Evolutionary conservation across 2,113 vertebrate genomes (phyloP).

Genomic region (Circaetus cinerascens): DNA sequence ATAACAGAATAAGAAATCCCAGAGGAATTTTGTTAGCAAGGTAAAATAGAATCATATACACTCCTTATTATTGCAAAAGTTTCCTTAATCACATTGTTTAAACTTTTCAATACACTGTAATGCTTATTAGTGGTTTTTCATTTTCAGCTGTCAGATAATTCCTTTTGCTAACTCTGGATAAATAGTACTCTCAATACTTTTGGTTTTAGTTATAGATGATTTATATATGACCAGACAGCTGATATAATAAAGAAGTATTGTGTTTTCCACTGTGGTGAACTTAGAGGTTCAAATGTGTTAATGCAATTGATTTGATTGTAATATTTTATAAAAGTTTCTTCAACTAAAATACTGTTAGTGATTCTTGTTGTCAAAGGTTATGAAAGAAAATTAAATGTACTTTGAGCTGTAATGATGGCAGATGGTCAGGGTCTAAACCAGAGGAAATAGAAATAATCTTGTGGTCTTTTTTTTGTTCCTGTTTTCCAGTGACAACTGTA

Average conservation of each 20-base stretch:
- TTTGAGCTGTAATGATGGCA: conserved; percentile 21
- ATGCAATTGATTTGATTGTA: conserved; percentile 79
- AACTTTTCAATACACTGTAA: conserved; percentile 75
- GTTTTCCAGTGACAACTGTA: not conserved
- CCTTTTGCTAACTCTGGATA: conserved; percentile 72
- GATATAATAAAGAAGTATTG: conserved; percentile 78
- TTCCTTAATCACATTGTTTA: conserved; percentile 76
- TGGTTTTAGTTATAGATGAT: conserved; percentile 67
- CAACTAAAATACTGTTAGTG: conserved; percentile 64
- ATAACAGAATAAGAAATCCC: conserved; percentile 70
- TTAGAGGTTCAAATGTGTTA: conserved; percentile 73
- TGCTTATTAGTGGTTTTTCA: conserved; percentile 78
- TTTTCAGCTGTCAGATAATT: conserved; percentile 77
- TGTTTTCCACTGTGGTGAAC: conserved; percentile 74
- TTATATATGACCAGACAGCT: conserved; percentile 78
- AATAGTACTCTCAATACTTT: conserved; percentile 58
- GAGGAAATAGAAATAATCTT: not conserved
- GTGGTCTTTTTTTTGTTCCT: not conserved
- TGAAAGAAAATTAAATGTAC: conserved; percentile 45
- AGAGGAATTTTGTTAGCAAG: conserved; percentile 67
- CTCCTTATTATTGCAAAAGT: conserved; percentile 72
- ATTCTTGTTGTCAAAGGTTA: conserved; percentile 64
- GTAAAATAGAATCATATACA: conserved; percentile 66
- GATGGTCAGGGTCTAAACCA: not conserved
- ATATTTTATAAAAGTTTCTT: conserved; percentile 78